Evolutionary conservation across 2,797 vertebrate genomes (phyloP).

Genomic region (Schizothorax lantsangensis): DNA sequence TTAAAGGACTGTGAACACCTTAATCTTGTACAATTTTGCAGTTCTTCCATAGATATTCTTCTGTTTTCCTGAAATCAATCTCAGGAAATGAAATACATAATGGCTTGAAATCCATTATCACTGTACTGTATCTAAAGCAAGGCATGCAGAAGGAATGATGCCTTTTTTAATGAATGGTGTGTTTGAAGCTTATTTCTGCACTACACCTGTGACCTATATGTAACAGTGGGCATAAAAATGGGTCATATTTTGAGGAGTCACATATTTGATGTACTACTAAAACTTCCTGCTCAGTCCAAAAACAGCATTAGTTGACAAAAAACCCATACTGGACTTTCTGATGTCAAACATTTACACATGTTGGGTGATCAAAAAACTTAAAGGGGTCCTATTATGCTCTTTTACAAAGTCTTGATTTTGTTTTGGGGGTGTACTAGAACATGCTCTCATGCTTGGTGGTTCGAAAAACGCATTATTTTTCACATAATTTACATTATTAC

Average conservation of each 20-base stretch:
- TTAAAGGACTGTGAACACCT: neutral
- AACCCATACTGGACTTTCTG: neutral
- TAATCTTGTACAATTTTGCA: neutral
- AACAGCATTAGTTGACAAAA: neutral
- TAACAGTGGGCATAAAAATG: neutral
- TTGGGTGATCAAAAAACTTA: too few relatives aligned
- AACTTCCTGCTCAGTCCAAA: neutral
- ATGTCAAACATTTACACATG: neutral
- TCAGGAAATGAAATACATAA: neutral
- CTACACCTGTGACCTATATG: slow-evolving; percentile 6
- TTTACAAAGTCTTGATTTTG: too few relatives aligned
- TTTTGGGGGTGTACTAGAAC: too few relatives aligned
- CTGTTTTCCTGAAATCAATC: neutral
- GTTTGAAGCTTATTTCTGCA: neutral
- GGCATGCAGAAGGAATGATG: neutral
- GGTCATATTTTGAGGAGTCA: neutral
- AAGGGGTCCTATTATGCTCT: too few relatives aligned
- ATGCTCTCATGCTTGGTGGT: too few relatives aligned
- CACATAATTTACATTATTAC: too few relatives aligned
- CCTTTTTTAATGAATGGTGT: neutral
- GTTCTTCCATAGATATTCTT: slow-evolving; percentile 6
- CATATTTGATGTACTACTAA: slow-evolving; percentile 6
- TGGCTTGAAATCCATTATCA: neutral
- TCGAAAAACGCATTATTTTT: too few relatives aligned
- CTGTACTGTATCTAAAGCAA: neutral